Base-by-base conservation (phyloP, 2,113 vertebrate genomes). In the Pedionomus torquatus region DNA sequence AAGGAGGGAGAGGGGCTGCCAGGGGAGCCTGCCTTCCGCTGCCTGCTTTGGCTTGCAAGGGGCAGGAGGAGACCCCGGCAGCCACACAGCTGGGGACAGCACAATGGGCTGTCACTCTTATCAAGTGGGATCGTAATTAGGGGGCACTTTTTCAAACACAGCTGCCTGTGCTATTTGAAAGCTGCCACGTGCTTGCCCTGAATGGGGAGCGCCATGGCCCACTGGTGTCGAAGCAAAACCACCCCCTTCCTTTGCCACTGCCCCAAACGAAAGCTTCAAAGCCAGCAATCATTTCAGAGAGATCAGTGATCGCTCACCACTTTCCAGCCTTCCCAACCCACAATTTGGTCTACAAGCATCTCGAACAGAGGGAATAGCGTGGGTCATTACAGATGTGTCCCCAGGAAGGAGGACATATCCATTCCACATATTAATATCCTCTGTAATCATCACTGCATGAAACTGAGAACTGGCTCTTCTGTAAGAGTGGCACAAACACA, bases 331-430 rank as follows among this genome's bases (percentile, higher is more conserved):
- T 88, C 51, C 17, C 68, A 93, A 74, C 44, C 64, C 33, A 52
- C 52, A 51, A 10, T 86, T 83, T 80, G 17, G 23, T 90, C 33
- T 19, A 41, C 0, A 0, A 76, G 52, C 15, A 68, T 46, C 86
- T 63, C 63, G 30, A 82, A 49, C 65, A 72, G 80, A 68, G 33
- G 37, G 25, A 26, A 84, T 74, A 61, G 60, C 41, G 7, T 33
- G 41, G 33, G 39, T 78, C 54, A 4, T n/a, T 78, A 26, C 7
- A 44, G 39, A n/a, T 31, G 33, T 28, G 39, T 35, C 71, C 44
- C 89, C 51, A 33, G 88, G 88, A 95, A 93, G 57, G 80, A n/a
- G n/a, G 55, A 58, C 39, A 93, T 90, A 96, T 15, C 51, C 35
- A 13, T 75, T 64, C 44, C 55, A 14, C 2, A 17, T 41, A 41